A percentile compares a stretch with the other conserved stretches of the same genome.
phyloP scores from a whole-genome alignment of 2,888 invertebrate genomes.

The Macaria liturata region DNA sequence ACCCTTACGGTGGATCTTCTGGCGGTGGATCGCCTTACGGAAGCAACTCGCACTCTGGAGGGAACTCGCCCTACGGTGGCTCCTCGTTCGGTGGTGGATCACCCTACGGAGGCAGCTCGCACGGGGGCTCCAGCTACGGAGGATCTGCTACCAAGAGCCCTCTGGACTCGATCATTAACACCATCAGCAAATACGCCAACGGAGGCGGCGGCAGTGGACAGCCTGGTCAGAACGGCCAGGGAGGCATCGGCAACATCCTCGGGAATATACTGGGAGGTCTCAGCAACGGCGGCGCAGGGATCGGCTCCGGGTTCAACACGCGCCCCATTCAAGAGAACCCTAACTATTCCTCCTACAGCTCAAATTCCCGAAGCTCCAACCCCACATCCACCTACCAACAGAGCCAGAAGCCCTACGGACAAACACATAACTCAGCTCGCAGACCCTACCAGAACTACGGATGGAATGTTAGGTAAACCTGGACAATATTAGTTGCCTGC shows the following conservation, averaged over 20 bases:
- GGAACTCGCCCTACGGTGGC: slow-evolving; percentile 43
- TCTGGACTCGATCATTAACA: slow-evolving; percentile 56
- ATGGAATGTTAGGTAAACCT: slow-evolving; percentile 78
- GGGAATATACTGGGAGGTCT: slow-evolving; percentile 66
- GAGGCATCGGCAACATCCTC: slow-evolving; percentile 65
- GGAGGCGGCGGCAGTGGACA: slow-evolving; percentile 38
- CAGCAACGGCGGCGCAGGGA: slow-evolving; percentile 65
- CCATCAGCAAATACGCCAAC: slow-evolving; percentile 57
- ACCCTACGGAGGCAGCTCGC: slow-evolving; percentile 35
- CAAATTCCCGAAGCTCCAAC: slow-evolving; percentile 69
- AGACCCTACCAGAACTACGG: slow-evolving; percentile 67
- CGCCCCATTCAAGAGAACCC: slow-evolving; percentile 76
- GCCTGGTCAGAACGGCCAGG: slow-evolving; percentile 39
- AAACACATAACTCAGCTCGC: slow-evolving; percentile 54
- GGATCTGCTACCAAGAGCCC: slow-evolving; percentile 48
- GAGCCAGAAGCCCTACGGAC: slow-evolving; percentile 62
- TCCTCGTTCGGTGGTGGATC: slow-evolving; percentile 41
- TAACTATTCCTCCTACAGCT: slow-evolving; percentile 65
- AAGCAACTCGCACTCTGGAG: slow-evolving; percentile 38
- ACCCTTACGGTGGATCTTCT: slow-evolving; percentile 34
- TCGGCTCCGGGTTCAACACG: slow-evolving; percentile 66
- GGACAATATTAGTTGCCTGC: slow-evolving; percentile 21
- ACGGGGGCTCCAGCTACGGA: slow-evolving; percentile 16
- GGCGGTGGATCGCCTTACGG: slow-evolving; percentile 37
- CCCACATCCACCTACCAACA: slow-evolving; percentile 12